These are phyloP conservation scores for Neotoxoptera formosana DNA, from an alignment of 1,140 invertebrate species.

Conservation along the genomic window DNA sequence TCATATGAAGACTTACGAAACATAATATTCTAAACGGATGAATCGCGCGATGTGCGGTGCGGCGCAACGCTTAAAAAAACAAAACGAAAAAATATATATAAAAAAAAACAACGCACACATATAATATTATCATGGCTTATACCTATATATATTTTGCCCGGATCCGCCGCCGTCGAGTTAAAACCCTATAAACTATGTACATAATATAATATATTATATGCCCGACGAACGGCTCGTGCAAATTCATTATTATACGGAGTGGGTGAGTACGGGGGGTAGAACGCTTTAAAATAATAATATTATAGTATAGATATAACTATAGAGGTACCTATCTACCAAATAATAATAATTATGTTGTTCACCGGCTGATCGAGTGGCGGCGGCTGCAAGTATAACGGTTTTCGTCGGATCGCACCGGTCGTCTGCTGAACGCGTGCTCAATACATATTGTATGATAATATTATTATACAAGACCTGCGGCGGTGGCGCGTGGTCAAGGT, in stretches of 20 bases:
- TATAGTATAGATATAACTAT: too few species aligned
- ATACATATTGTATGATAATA: not conserved
- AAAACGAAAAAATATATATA: not conserved
- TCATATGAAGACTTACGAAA: not conserved
- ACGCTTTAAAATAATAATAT: not conserved
- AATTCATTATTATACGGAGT: not conserved
- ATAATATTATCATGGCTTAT: too few species aligned
- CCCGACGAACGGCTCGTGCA: not conserved
- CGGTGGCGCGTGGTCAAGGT: constrained; percentile 50
- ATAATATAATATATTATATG: too few species aligned
- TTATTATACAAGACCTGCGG: not conserved
- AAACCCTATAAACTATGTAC: constrained; percentile 17
- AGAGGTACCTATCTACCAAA: not conserved
- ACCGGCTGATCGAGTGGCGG: not conserved
- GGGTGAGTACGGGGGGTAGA: not conserved
- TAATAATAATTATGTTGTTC: not conserved
- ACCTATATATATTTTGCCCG: not conserved
- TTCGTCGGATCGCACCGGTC: constrained; percentile 19
- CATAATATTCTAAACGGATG: not conserved
- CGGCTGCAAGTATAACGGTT: constrained; percentile 32
- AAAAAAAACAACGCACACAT: not conserved
- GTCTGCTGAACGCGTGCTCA: not conserved
- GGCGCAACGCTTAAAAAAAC: not conserved
- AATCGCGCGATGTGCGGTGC: not conserved
- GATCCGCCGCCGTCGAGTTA: constrained; percentile 16